Evolutionary conservation across 1,140 invertebrate species (phyloP), one percentile per base, ranked within the genome.

Genomic region (Bombus sylvicola): DNA sequence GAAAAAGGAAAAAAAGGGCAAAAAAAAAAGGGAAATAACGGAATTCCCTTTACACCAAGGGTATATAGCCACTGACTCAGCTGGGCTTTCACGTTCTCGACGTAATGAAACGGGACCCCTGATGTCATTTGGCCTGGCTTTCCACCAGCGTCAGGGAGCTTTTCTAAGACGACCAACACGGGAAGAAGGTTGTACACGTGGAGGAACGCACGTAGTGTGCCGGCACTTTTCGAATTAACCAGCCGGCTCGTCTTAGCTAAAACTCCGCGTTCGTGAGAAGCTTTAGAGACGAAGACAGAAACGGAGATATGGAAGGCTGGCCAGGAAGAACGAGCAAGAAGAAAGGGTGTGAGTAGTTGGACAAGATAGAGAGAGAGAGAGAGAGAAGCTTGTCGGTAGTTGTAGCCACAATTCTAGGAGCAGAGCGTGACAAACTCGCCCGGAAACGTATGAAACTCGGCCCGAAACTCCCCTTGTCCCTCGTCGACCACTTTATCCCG

Each of bases 171-270:
- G 87, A 76, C 81, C 25, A 41, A 28, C 34, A 64, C 31, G 41
- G 41, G 41, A 9, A 64, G 47, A 78, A 13, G 18, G 25, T 12
- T 28, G 71, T 86, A 76, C 64, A 71, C 77, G 76, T 57, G 83
- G 37, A 75, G n/a, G 57, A 69, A 73, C 62, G n/a, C 31, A 59
- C 64, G 12, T 59, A 74, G 62, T 76, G 82, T 75, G 64, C 82
- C 62, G 75, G 73, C 89, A 89, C 87, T 90, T 85, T 89, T 89
- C 87, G 88, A 91, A 91, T 91, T 91, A 90, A 87, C 89, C 68
- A 83, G 59, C 78, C 81, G 84, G 75, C 77, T 88, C 59, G 78
- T 81, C 87, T 89, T 85, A 83, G 75, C 79, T 88, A 83, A 86
- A 83, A 88, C 80, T 86, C 88, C 22, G 31, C 57, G 85, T 83